Conservation (phyloP, 2,797 vertebrate species). For the Galagoides demidoff region DNA sequence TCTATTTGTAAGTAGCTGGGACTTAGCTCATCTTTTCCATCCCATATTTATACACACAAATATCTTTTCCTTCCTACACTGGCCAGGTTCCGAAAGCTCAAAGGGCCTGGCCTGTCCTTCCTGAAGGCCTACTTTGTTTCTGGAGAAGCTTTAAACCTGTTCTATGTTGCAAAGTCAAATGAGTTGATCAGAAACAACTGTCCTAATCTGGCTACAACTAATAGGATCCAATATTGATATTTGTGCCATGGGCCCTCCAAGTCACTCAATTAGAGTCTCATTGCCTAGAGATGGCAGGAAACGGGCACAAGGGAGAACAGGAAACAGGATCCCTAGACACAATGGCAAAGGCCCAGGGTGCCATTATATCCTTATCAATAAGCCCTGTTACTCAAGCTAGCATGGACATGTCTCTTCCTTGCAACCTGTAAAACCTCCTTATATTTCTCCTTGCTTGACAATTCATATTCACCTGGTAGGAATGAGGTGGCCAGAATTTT, state of each 20-base stretch:
- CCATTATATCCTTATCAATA: background rate
- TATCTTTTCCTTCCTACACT: background rate
- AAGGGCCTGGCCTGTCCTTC: background rate
- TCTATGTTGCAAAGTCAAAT: background rate
- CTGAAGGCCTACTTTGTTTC: background rate
- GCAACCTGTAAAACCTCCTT: background rate
- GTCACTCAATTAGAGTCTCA: background rate
- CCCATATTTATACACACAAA: background rate
- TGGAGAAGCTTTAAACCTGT: background rate
- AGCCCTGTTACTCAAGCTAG: background rate
- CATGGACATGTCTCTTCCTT: background rate
- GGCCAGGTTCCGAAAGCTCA: background rate
- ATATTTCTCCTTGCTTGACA: background rate
- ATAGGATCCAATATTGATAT: background rate
- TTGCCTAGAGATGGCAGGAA: background rate
- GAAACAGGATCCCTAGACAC: background rate
- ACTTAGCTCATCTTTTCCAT: background rate
- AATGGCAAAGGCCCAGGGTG: background rate
- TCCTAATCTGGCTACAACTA: constrained; percentile 1
- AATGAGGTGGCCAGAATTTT: background rate
- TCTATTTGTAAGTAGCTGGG: background rate
- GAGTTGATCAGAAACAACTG: background rate
- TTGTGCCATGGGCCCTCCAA: background rate
- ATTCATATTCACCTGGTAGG: constrained; percentile 16
- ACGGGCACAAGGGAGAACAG: background rate